Evolutionary conservation across 2,888 invertebrate genomes (phyloP), one percentile per base, ranked within the genome.

Genomic region (Odontothrips loti): DNA sequence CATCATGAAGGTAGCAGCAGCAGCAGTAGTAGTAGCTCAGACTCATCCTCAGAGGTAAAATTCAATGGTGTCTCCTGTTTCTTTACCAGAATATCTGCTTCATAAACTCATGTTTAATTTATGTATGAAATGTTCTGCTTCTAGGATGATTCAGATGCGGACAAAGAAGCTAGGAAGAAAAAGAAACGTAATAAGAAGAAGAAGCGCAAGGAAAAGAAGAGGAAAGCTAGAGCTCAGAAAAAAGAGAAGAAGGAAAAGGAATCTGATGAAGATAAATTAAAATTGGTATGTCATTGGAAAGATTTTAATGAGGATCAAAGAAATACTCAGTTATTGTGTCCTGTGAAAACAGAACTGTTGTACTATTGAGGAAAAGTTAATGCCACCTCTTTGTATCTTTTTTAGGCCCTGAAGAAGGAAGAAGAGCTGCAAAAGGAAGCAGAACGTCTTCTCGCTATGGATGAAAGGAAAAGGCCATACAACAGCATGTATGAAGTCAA

Each of bases 391-490:
- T 43, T 43, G 34, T 43, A 6, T 43, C 47, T 81, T 68, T 81
- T 79, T 81, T 68, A 90, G 89, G 94, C 94, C 4, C 86, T 94
- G 80, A 89, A 90, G 84, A 90, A 90, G 84, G 93, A 94, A 87
- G 92, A 92, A 80, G 87, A 89, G 79, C 88, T 89, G 80, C 90
- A 90, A 83, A 90, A 88, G 83, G 90, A 90, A 80, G 93, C 93
- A 0, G 91, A 93, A 0, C 88, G 90, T 83, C 86, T 95, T 1
- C 86, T 95, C 82, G 90, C 91, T 1, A 87, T 94, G 84, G 96
- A 97, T 86, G 99, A 99, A 85, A 90, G 98, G 23, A 96, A 97
- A 85, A 90, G 98, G 4, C 93, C 96, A 0, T 99, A 97, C 87
- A 98, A 99, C 87, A 96, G 96, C 85, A 95, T 95, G 93, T 92